Base-by-base conservation (phyloP, 2,888 invertebrate genomes). In the Mythimna impura region DNA sequence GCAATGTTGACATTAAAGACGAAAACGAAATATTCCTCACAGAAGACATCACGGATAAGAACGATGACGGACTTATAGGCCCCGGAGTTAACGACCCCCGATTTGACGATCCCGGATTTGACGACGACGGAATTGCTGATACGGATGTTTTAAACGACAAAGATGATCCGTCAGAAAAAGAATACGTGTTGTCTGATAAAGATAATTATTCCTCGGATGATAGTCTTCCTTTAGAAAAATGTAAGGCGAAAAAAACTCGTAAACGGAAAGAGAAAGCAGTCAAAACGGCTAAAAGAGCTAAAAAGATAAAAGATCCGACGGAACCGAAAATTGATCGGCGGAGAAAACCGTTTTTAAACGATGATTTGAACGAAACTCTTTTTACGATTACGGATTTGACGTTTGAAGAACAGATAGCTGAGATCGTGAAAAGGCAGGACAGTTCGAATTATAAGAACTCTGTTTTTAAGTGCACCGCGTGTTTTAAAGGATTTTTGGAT, bases 401-500 rank as follows among this genome's bases (percentile, higher is more conserved):
- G 0, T 82, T 89, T 2, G 94, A 94, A 0, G 95, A 95, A 30
- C 96, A 96, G 74, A 81, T 95, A 0, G 95, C 94, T 0, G 95
- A 96, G 30, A 95, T 96, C 7, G 79, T 91, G 54, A 95, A 95
- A 66, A 85, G 96, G 0, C 92, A 90, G 22, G 94, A 96, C 0
- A 90, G 91, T 34, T 80, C 94, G 0, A 94, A 95, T 58, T 96
- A 93, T 74, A 95, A 93, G 70, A 95, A 95, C 64, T 88, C 95
- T 0, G 86, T 92, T 0, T 96, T 89, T 68, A 95, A 95, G 65
- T 96, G 96, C 66, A 91, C 89, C 0, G 92, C 89, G 17, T 96
- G 96, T 68, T 96, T 86, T 17, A 95, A 95, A 80, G 95, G 95
- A 0, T 96, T 95, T 75, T 74, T 94, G 17, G 95, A 95, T 8